These are phyloP conservation scores for Tenebrio molitor DNA, from an alignment of 1,140 invertebrate species.

Conservation along the genomic window DNA sequence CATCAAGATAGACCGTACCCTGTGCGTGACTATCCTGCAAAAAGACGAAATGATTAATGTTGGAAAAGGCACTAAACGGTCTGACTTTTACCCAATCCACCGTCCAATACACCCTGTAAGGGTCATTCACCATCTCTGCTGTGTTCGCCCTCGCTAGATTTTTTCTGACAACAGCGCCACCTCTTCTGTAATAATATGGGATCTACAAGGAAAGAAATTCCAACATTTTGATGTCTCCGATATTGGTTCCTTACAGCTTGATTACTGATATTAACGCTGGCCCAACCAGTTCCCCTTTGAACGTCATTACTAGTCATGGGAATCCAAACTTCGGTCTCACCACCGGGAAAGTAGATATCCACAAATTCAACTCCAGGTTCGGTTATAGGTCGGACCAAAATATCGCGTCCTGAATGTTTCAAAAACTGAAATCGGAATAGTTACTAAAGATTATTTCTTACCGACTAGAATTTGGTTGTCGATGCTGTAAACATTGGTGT, in stretches of 20 bases:
- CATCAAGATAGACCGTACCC: constrained; percentile 1
- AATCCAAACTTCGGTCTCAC: constrained; percentile 84
- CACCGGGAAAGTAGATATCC: constrained; percentile 89
- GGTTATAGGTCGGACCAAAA: constrained; percentile 89
- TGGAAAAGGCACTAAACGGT: not conserved
- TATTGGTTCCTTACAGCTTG: not conserved
- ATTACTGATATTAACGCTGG: constrained; percentile 74
- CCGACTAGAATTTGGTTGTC: constrained; percentile 88
- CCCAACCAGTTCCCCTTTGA: constrained; percentile 70
- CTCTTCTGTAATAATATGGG: constrained; percentile 72
- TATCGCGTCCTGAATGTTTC: too few species aligned
- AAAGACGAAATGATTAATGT: not conserved
- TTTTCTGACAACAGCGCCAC: constrained; percentile 89
- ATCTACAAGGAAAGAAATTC: constrained; percentile 59
- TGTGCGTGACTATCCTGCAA: not conserved
- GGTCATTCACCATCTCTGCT: constrained; percentile 87
- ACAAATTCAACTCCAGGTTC: constrained; percentile 81
- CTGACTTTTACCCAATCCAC: not conserved
- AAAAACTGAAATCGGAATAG: too few species aligned
- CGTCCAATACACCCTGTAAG: constrained; percentile 80
- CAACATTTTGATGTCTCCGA: too few species aligned
- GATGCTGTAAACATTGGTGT: constrained; percentile 81
- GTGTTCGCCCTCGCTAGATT: constrained; percentile 89
- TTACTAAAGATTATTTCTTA: too few species aligned
- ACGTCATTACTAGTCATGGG: constrained; percentile 83